Percentiles rank a stretch among this genome's conserved stretches.
phyloP scores from a whole-genome alignment of 2,797 vertebrate species.

The Anniella stebbinsi region DNA sequence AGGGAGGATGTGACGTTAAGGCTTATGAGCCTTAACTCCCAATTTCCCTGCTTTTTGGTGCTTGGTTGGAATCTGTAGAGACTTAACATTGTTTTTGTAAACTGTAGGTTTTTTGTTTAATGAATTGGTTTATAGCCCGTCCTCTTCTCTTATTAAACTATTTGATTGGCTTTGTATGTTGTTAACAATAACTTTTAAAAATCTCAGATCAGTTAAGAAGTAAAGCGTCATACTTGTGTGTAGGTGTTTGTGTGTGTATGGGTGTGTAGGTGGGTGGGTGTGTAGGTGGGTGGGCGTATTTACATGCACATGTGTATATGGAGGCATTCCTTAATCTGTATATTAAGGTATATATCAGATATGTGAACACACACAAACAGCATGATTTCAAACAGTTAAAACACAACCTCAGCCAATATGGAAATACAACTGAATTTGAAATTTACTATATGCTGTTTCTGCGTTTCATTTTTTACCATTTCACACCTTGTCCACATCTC shows the following conservation, averaged over 20 bases:
- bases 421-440: conserved; percentile 91
- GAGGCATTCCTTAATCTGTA: neutral
- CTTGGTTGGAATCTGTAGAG: too few species aligned
- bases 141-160: too few species aligned
- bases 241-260: too few species aligned
- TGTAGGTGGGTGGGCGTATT: too few species aligned
- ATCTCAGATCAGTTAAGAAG: neutral
- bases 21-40: too few species aligned
- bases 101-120: too few species aligned
- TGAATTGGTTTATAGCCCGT: too few species aligned
- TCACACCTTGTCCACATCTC: conserved; percentile 91
- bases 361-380: conserved; percentile 3
- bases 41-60: too few species aligned
- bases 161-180: neutral
- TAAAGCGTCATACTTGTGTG: neutral
- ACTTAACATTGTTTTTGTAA: too few species aligned
- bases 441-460: conserved; percentile 82
- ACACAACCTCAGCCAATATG: conserved; percentile 84
- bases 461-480: conserved; percentile 87
- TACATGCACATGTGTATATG: too few species aligned
- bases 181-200: neutral
- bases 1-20: too few species aligned
- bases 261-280: too few species aligned
- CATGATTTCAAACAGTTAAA: conserved; percentile 83
- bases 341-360: neutral